A percentile compares a stretch with the other conserved stretches of the same genome.
phyloP scores from a whole-genome alignment of 2,888 invertebrate species.

The Drosophila lutescens region DNA sequence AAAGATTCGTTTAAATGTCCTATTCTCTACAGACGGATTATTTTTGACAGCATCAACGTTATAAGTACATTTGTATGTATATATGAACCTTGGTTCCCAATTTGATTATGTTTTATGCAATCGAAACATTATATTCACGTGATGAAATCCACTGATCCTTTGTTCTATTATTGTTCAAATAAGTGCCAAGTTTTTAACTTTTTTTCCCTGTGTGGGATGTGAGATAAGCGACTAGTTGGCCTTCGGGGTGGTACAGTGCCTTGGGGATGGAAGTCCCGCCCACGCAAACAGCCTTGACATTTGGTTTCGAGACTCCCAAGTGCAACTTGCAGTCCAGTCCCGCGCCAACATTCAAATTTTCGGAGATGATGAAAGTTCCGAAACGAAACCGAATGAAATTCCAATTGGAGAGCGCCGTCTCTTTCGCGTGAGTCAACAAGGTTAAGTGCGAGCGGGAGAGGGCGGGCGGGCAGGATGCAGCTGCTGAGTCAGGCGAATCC shows the following conservation, averaged over 20 bases:
- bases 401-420: slow-evolving; percentile 55
- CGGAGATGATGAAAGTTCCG: slow-evolving; percentile 45
- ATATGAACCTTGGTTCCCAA: no score
- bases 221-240: background rate
- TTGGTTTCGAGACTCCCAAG: slow-evolving; percentile 24
- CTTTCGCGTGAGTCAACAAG: slow-evolving; percentile 68
- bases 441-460: slow-evolving; percentile 39
- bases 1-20: no score
- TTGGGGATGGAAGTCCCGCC: slow-evolving; percentile 16
- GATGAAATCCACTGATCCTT: background rate
- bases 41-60: no score
- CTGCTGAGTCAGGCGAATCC: slow-evolving; percentile 34
- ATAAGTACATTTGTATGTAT: no score
- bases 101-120: background rate
- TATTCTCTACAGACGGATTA: no score
- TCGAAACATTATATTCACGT: background rate
- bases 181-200: background rate
- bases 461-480: slow-evolving; percentile 42
- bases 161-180: background rate
- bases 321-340: slow-evolving; percentile 20
- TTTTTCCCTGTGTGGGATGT: background rate
- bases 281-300: slow-evolving; percentile 64
- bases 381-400: slow-evolving; percentile 54
- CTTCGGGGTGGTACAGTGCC: slow-evolving; percentile 16
- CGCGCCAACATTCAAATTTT: slow-evolving; percentile 22